phyloP scores from a whole-genome alignment of 2,113 vertebrate species.

The Nesospiza acunhae region DNA sequence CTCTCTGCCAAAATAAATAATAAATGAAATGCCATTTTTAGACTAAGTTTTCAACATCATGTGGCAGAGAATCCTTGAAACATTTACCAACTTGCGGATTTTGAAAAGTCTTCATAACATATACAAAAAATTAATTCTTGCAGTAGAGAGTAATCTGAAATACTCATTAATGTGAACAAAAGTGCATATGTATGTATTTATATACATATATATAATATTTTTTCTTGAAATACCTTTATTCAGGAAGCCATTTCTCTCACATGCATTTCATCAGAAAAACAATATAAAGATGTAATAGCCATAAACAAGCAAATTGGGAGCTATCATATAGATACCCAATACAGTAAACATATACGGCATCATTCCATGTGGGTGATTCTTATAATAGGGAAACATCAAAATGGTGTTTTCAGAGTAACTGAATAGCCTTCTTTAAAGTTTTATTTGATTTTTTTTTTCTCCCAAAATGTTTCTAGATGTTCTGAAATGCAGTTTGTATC shows the following conservation, averaged over 20 bases:
- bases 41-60: neutral
- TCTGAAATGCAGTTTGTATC: neutral
- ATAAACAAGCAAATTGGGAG: neutral
- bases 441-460: neutral
- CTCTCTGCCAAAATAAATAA: neutral
- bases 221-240: neutral
- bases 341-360: neutral
- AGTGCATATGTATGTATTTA: neutral
- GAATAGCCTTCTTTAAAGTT: neutral
- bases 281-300: neutral
- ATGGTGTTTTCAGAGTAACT: neutral
- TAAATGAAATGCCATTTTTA: neutral
- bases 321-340: neutral
- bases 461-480: neutral
- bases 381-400: neutral
- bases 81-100: neutral
- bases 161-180: neutral
- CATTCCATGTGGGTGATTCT: neutral
- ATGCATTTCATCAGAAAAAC: neutral
- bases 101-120: neutral
- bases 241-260: neutral
- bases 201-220: neutral
- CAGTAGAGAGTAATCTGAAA: neutral
- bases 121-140: neutral
- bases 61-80: neutral